These are phyloP conservation scores for Gallinago paraguaiae DNA, from an alignment of 2,113 vertebrate species.

Conservation along the genomic window DNA sequence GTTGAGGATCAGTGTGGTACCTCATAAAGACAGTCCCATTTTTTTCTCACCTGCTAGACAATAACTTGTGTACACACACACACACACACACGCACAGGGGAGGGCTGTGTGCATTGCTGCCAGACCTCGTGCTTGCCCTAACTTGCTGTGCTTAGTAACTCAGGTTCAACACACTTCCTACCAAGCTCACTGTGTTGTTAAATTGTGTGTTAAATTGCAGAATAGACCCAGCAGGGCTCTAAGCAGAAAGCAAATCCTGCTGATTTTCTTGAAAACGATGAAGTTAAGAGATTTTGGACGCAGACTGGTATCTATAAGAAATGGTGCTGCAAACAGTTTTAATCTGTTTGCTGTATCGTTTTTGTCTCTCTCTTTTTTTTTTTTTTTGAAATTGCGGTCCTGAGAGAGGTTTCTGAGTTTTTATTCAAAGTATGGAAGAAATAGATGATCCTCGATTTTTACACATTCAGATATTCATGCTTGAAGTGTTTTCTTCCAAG, in stretches of 20 bases:
- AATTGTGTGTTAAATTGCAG: neutral
- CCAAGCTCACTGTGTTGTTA: neutral
- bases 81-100: neutral
- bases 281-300: neutral
- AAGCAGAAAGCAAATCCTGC: neutral
- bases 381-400: neutral
- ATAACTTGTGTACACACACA: fast-evolving
- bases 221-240: neutral
- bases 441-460: neutral
- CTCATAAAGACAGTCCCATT: neutral
- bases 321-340: neutral
- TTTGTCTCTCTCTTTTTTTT: neutral
- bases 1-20: neutral
- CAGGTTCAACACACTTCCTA: neutral
- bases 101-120: neutral
- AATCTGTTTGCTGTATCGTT: neutral
- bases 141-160: neutral
- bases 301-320: neutral
- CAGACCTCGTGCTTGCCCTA: neutral
- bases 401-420: neutral
- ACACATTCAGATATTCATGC: neutral
- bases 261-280: neutral
- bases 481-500: neutral
- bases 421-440: neutral
- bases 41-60: neutral